A percentile compares a stretch with the other conserved stretches of the same genome.
Conservation (phyloP, 2,888 invertebrate species). For the Sarcophaga variegata region DNA sequence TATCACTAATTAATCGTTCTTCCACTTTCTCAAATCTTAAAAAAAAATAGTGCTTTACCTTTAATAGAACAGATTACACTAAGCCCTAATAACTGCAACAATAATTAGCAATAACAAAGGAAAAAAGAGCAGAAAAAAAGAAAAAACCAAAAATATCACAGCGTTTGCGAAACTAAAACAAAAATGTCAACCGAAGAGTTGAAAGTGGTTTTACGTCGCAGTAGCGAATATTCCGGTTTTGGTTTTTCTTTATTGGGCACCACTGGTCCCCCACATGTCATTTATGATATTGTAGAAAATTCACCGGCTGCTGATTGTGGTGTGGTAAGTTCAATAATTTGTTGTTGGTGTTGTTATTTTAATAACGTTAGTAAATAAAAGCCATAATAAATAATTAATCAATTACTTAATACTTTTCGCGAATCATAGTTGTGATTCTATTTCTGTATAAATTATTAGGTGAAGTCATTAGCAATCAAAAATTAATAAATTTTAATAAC, state of each 20-base stretch:
- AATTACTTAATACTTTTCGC: background rate
- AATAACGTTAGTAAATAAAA: background rate
- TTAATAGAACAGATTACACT: background rate
- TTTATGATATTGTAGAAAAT: conserved; percentile 96
- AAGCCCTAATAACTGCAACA: no score
- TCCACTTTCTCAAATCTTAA: background rate
- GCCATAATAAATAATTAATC: conserved; percentile 6
- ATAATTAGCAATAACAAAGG: background rate
- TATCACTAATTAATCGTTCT: background rate
- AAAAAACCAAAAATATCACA: background rate
- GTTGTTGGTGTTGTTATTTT: background rate
- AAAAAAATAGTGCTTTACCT: background rate
- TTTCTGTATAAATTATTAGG: background rate
- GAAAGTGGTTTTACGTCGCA: conserved; percentile 92
- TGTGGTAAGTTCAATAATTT: conserved; percentile 76
- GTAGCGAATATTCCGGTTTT: conserved; percentile 93
- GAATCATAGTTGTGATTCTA: background rate
- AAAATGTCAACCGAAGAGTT: conserved; percentile 92
- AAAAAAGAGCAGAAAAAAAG: background rate
- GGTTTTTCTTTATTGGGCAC: conserved; percentile 95
- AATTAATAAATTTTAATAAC: background rate
- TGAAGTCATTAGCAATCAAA: background rate
- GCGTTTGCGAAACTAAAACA: background rate
- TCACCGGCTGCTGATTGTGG: conserved; percentile 95
- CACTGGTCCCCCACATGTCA: conserved; percentile 95